phyloP scores from a whole-genome alignment of 2,797 vertebrate species.

The Ceryle rudis region DNA sequence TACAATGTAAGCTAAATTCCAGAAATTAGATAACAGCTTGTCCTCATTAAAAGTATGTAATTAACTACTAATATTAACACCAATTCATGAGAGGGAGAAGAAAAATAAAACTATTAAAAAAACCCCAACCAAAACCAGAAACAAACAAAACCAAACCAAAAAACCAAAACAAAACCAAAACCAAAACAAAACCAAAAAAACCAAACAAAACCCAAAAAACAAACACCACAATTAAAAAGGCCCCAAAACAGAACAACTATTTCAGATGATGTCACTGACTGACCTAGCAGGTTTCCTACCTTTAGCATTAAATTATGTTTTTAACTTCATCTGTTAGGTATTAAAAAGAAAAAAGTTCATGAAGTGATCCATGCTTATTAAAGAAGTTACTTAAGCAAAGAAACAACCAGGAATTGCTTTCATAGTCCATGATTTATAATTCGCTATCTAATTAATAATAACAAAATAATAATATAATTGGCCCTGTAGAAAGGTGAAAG shows the following conservation, averaged over 20 bases:
- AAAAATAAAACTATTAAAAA: neutral
- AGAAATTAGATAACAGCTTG: conserved; percentile 3
- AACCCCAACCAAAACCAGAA: neutral
- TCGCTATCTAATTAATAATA: neutral
- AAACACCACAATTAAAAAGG: neutral
- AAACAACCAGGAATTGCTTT: neutral
- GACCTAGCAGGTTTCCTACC: neutral
- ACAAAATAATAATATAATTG: neutral
- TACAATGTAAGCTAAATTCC: neutral
- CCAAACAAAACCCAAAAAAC: fast-evolving
- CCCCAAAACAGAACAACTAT: neutral
- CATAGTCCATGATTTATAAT: neutral
- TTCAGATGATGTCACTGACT: neutral
- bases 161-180: neutral
- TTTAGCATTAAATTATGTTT: neutral
- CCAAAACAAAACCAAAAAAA: too few species aligned
- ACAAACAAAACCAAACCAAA: neutral
- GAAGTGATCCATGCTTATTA: neutral
- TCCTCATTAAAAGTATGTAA: neutral
- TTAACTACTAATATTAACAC: neutral
- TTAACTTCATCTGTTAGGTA: neutral
- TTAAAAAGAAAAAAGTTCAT: neutral
- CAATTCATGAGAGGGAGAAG: neutral
- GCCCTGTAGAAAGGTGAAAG: neutral
- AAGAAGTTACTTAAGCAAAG: neutral